Evolutionary conservation across 2,113 vertebrate species (phyloP).

Genomic region (Heptranchias perlo): DNA sequence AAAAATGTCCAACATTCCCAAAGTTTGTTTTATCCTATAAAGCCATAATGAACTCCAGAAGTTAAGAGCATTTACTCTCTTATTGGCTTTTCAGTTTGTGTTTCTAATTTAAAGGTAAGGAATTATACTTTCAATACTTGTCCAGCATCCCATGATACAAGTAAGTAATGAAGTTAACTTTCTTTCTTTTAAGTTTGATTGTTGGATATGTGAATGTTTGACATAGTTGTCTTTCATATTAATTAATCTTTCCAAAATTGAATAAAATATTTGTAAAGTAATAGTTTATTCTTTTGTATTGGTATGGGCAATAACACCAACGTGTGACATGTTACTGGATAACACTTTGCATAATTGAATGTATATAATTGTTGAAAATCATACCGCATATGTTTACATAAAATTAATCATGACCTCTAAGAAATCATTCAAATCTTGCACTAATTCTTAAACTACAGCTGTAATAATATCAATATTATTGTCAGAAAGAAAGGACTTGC

Average conservation of each 20-base stretch:
- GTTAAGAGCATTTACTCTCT: not conserved
- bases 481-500: not conserved
- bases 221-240: not conserved
- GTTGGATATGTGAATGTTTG: not conserved
- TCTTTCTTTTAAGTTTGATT: not conserved
- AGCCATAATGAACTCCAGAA: constrained; percentile 21
- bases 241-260: not conserved
- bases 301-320: not conserved
- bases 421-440: not conserved
- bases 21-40: constrained; percentile 23
- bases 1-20: constrained; percentile 28
- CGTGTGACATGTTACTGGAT: not conserved
- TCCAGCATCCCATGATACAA: not conserved
- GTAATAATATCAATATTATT: not conserved
- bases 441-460: not conserved
- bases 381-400: not conserved
- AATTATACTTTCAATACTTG: not conserved
- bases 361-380: not conserved
- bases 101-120: constrained; percentile 16
- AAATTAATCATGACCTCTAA: not conserved
- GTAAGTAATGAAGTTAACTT: not conserved
- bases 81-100: not conserved
- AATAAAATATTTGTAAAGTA: not conserved
- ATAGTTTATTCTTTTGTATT: not conserved
- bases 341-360: not conserved